Evolutionary conservation across 2,113 vertebrate species (phyloP), one percentile per base, ranked within the genome.

Genomic region (Oxyruncus cristatus): DNA sequence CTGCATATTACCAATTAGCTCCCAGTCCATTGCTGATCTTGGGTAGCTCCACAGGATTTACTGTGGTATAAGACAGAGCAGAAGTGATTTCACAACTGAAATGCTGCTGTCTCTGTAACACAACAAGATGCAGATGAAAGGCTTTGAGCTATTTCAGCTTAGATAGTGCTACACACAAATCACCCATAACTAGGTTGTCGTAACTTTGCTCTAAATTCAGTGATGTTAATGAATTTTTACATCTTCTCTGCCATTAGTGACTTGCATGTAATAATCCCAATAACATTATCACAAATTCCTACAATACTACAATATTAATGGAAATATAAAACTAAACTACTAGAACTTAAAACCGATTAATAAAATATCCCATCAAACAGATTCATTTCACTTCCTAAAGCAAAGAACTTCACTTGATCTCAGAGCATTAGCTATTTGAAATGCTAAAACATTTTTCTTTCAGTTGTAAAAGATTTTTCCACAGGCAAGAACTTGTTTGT

Each of bases 331-430:
- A 91, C 95, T 72, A 37, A 96, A 96, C 90, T 75, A 79, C 88
- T 90, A 20, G 94, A 96, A 93, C 89, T 89, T 93, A 95, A 96
- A 93, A 77, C 90, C 15, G 63, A 96, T 96, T 97, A 96, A 97
- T 88, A 91, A 96, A 96, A 95, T 88, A 92, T 74, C 95, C 90
- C 9, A 3, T 93, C 92, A 86, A 74, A 76, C 78, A 94, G 92
- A 81, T 90, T 95, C 81, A 91, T 88, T 96, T 92, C 78, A 77
- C 95, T 94, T 97, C 93, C 95, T 89, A 92, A 92, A 97, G 96
- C 93, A 46, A 95, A 93, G 92, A 77, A 67, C 52, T 96, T 62
- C 85, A 77, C 83, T 95, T 95, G 75, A 92, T 92, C 95, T 88
- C 79, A 30, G 42, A 93, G 95, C 92, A 90, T 93, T 83, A 96